Base-by-base conservation (phyloP, 2,888 invertebrate genomes). In the Hecatera dysodea region DNA sequence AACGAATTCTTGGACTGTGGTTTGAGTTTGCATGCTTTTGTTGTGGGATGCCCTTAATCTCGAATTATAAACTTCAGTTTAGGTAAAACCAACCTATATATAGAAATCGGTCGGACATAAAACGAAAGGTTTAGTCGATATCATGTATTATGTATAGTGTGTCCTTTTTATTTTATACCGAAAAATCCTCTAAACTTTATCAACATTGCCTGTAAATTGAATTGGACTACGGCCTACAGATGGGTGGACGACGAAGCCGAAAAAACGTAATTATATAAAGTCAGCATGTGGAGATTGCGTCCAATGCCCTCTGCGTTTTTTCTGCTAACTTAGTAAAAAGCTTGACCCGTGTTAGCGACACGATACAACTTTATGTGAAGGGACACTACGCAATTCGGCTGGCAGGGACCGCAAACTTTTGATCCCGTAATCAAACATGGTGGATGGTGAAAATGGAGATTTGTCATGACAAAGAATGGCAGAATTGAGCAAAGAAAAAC, bases 221-320 rank as follows among this genome's bases (percentile, higher is more conserved):
- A 81, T 78, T 55, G 64, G 67, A 63, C 57, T 61, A 48, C 80
- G 22, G 52, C 33, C 67, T 55, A 57, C 65, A 67, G 67, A 67
- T 60, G 46, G 36, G 52, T 61, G 52, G 44, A 61, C 27, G 56
- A 56, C 24, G 74, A 60, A 56, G 50, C 74, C 63, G 57, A 68
- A 81, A 78, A 81, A 66, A 68, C 67, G 69, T 72, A 82, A 80
- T 80, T 74, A 71, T 82, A 71, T 80, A 71, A 78, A 68, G 65
- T 78, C 70, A 74, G 71, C 79, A 72, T 68, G 81, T 66, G 60
- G 62, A 72, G 67, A 81, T 79, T 66, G 72, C 53, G 79, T 29
- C 73, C 44, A 68, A 68, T 71, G 72, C 72, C 71, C 65, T 73
- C 78, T 71, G 53, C 53, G 71, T 68, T 78, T 78, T 83, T 84